Evolutionary conservation across 30 jellyfish, hydroid and myxozoan species (phyloP).

Genomic region (Catostylus mosaicus): DNA sequence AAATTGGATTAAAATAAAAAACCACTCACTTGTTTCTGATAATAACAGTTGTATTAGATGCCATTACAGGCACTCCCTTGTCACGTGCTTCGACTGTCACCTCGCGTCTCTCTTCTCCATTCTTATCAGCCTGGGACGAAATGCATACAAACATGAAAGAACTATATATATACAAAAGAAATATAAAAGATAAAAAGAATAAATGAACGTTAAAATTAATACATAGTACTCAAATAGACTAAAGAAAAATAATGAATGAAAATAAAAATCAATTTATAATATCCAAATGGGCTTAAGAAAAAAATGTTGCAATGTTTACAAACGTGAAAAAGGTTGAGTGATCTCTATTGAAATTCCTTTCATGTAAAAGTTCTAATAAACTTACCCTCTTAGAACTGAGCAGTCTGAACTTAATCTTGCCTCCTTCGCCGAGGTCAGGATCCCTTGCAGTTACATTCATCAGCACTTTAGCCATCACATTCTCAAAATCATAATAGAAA

Average conservation of each 20-base stretch:
- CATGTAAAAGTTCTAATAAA: no score
- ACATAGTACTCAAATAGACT: background rate
- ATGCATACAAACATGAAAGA: background rate
- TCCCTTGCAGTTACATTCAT: conserved; percentile 30
- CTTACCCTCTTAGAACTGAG: conserved; percentile 49
- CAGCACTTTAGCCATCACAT: conserved; percentile 6
- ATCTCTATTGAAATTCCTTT: background rate
- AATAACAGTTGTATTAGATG: conserved; percentile 56
- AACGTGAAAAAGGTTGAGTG: background rate
- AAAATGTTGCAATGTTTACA: background rate
- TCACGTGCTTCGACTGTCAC: conserved; percentile 74
- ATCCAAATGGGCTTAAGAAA: background rate
- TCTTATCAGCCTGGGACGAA: conserved; percentile 14
- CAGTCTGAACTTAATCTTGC: conserved; percentile 13
- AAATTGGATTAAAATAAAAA: background rate
- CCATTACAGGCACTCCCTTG: conserved; percentile 49
- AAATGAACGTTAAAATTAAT: background rate
- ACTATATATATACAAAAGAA: background rate
- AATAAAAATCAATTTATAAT: no score
- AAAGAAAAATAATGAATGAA: background rate
- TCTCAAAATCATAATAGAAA: conserved; percentile 7
- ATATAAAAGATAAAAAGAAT: no score
- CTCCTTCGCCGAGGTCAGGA: conserved; percentile 39
- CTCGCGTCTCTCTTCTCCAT: conserved; percentile 51
- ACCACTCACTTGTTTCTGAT: conserved; percentile 63